A percentile compares a stretch with the other conserved stretches of the same genome.
Evolutionary conservation across 2,888 invertebrate species (phyloP).

Genomic region (Synanthedon andrenaeformis): DNA sequence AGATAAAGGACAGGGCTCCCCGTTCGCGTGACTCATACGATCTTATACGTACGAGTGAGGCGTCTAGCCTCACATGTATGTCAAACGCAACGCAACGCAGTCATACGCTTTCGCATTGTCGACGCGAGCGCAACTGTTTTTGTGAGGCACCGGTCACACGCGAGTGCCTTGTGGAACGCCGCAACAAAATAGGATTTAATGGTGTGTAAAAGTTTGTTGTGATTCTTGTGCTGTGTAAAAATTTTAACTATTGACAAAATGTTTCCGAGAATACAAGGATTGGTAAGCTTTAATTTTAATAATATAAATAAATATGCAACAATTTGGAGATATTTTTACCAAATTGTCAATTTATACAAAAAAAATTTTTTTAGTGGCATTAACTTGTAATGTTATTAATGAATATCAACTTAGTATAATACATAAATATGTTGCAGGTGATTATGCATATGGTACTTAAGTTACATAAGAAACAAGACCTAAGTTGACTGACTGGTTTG

Average conservation of each 20-base stretch:
- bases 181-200: background rate
- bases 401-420: too few relatives aligned
- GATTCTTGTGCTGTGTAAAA: conserved; percentile 12
- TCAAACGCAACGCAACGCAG: conserved; percentile 12
- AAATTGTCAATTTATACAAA: too few relatives aligned
- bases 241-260: conserved; percentile 21
- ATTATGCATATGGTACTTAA: too few relatives aligned
- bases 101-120: conserved; percentile 33
- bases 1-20: background rate
- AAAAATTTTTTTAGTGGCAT: too few relatives aligned
- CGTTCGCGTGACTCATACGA: background rate
- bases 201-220: conserved; percentile 27
- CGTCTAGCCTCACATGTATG: background rate
- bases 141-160: background rate
- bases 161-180: background rate
- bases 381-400: too few relatives aligned
- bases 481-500: too few relatives aligned
- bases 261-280: conserved; percentile 63
- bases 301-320: too few relatives aligned
- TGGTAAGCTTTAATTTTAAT: conserved; percentile 37
- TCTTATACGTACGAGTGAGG: too few relatives aligned
- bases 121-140: conserved; percentile 11
- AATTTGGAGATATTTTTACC: too few relatives aligned
- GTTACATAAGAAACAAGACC: too few relatives aligned
- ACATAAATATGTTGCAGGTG: too few relatives aligned